These are phyloP conservation scores for Scaptomyza tumidula DNA, from an alignment of 2,888 invertebrate species.

Conservation along the genomic window DNA sequence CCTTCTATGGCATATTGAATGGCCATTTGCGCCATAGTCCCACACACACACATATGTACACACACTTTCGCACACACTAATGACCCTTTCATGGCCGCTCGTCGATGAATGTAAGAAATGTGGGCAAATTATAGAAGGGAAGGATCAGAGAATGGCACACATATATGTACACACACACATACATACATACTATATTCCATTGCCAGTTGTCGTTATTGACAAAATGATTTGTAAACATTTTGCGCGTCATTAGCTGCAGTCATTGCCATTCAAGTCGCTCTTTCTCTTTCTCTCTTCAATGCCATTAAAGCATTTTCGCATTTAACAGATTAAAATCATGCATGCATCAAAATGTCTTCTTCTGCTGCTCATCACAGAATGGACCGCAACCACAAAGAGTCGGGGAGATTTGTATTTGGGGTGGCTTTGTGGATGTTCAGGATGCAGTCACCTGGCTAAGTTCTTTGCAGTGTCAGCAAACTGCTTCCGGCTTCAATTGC, in stretches of 20 bases:
- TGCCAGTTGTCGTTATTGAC: conserved; percentile 74
- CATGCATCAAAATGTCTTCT: conserved; percentile 50
- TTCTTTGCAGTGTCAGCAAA: conserved; percentile 76
- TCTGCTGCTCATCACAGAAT: conserved; percentile 6
- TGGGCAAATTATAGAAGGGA: conserved; percentile 77
- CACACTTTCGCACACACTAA: conserved; percentile 66
- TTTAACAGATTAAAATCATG: conserved; percentile 80
- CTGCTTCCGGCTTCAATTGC: conserved; percentile 76
- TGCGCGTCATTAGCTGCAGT: conserved; percentile 79
- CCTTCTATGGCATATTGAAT: conserved; percentile 76
- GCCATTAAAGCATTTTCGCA: conserved; percentile 57
- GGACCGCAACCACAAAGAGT: conserved; percentile 1
- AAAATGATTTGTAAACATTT: conserved; percentile 81
- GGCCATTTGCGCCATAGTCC: conserved; percentile 72
- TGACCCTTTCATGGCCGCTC: conserved; percentile 80
- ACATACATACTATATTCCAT: conserved; percentile 38
- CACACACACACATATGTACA: conserved; percentile 42
- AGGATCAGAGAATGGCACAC: conserved; percentile 41
- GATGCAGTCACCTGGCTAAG: conserved; percentile 62
- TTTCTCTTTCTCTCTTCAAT: conserved; percentile 18
- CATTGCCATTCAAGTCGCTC: conserved; percentile 36
- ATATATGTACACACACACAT: background rate
- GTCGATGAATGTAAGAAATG: conserved; percentile 79
- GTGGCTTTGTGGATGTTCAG: conserved; percentile 4
- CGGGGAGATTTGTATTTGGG: background rate